A percentile compares a stretch with the other conserved stretches of the same genome.
Evolutionary conservation across 2,888 invertebrate genomes (phyloP).

Genomic region (Drosophila testacea): DNA sequence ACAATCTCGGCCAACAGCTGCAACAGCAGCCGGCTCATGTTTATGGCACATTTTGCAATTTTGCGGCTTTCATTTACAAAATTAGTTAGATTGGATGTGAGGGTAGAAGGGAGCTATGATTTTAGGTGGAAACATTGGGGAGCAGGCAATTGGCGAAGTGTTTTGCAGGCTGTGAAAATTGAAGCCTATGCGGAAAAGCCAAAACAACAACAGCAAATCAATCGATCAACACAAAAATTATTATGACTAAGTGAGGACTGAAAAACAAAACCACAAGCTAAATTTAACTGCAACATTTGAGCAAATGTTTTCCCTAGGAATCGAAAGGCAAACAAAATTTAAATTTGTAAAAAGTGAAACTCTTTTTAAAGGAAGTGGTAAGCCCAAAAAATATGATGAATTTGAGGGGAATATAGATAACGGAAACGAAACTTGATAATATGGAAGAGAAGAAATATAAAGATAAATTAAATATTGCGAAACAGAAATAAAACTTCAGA

Average conservation of each 20-base stretch:
- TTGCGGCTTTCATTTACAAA: slow-evolving; percentile 75
- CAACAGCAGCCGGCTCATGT: slow-evolving; percentile 61
- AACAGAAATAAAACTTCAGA: too few relatives aligned
- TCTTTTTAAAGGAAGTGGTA: slow-evolving; percentile 2
- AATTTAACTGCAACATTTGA: slow-evolving; percentile 36
- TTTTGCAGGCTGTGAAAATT: slow-evolving; percentile 52
- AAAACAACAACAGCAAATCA: slow-evolving; percentile 57
- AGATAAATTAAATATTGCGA: too few relatives aligned
- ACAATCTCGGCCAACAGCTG: slow-evolving; percentile 29
- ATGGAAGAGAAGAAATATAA: too few relatives aligned
- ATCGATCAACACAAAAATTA: slow-evolving; percentile 44
- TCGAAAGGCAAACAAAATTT: slow-evolving; percentile 19
- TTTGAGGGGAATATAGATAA: too few relatives aligned
- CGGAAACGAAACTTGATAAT: too few relatives aligned
- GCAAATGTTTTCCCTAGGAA: slow-evolving; percentile 35
- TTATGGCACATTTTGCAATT: slow-evolving; percentile 73
- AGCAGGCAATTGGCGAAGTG: slow-evolving; percentile 50
- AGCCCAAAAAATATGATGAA: background rate
- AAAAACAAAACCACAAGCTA: slow-evolving; percentile 31
- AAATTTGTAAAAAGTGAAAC: slow-evolving; percentile 4
- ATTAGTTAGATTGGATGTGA: slow-evolving; percentile 57
- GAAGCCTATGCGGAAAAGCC: slow-evolving; percentile 54
- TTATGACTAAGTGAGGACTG: slow-evolving; percentile 30
- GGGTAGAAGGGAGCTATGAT: background rate
- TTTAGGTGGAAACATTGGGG: slow-evolving; percentile 9